phyloP scores from a whole-genome alignment of 2,113 vertebrate genomes.

The Oreochromis aureus region DNA sequence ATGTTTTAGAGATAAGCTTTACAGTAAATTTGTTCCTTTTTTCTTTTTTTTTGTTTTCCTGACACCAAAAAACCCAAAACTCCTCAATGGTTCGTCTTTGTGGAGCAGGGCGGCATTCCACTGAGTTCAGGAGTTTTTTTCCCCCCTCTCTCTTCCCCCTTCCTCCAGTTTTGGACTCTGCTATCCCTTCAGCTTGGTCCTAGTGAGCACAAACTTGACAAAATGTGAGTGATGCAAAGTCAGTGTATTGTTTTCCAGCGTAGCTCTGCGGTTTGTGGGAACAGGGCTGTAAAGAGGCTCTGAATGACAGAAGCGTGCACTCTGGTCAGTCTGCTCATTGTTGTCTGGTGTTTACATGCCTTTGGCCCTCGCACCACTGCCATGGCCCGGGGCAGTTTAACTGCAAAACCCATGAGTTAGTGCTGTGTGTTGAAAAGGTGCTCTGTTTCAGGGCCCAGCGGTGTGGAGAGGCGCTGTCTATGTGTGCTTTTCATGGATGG shows the following conservation, averaged over 20 bases:
- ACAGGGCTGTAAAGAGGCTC: constrained; percentile 46
- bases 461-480: constrained; percentile 4
- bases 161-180: background rate
- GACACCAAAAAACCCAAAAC: background rate
- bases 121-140: background rate
- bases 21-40: background rate
- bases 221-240: constrained; percentile 30
- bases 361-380: constrained; percentile 34
- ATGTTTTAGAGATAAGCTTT: background rate
- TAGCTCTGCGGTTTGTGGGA: constrained; percentile 56
- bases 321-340: constrained; percentile 59
- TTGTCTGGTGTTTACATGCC: constrained; percentile 61
- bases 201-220: constrained; percentile 10
- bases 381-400: constrained; percentile 41
- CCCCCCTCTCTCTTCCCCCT: background rate
- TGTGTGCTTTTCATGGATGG: constrained; percentile 48
- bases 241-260: constrained; percentile 43
- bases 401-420: constrained; percentile 47
- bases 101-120: constrained; percentile 25
- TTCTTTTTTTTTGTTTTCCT: background rate
- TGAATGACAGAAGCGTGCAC: constrained; percentile 59
- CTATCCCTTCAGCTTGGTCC: background rate
- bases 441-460: constrained; percentile 46
- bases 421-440: constrained; percentile 54
- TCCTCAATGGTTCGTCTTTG: constrained; percentile 10